Base-by-base conservation (phyloP, 1,140 invertebrate species). In the Drosophila nasuta region DNA sequence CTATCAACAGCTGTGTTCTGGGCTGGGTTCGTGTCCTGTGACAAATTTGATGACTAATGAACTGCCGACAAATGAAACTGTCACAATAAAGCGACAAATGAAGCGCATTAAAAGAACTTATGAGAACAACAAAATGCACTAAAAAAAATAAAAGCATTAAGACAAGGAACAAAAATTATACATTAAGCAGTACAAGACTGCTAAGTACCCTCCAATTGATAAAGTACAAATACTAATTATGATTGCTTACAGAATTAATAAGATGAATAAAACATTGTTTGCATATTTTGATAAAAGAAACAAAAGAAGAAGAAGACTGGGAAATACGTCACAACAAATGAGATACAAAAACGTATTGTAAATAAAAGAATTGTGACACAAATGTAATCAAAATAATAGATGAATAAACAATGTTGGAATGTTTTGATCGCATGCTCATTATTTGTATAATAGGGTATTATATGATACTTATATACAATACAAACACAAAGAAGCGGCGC, bases 61-160 rank as follows among this genome's bases (percentile, higher is more conserved):
- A 81, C 78, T 76, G 81, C 33, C 81, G 81, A 85, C 82, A 85
- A 86, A 86, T 85, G 78, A 78, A 75, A 78, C 72, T 86, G 81
- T 85, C 82, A 85, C 82, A 85, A 86, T 75, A 81, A 38, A 64
- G 71, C 76, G 65, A 67, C 77, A 79, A 80, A 81, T 75, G 78
- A 80, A 74, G 70, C 71, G 80, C 63, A 79, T 82, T 56, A 68
- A 77, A 64, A 52, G 72, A 41, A 73, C 62, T 77, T 72, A 81
- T 62, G 59, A 64, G 74, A 64, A 86, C 81, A 83, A 65, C 65
- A 76, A 85, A 81, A 79, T 70, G 81, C 81, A 77, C 64, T 86
- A 81, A 81, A 86, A 72, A 77, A 76, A 13, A 13, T 13, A 13
- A 13, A 46, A 60, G 64, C 35, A 54, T 8, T 69, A 35, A 75